Base-by-base conservation (phyloP, 2,797 vertebrate genomes). In the Crax fasciolata region DNA sequence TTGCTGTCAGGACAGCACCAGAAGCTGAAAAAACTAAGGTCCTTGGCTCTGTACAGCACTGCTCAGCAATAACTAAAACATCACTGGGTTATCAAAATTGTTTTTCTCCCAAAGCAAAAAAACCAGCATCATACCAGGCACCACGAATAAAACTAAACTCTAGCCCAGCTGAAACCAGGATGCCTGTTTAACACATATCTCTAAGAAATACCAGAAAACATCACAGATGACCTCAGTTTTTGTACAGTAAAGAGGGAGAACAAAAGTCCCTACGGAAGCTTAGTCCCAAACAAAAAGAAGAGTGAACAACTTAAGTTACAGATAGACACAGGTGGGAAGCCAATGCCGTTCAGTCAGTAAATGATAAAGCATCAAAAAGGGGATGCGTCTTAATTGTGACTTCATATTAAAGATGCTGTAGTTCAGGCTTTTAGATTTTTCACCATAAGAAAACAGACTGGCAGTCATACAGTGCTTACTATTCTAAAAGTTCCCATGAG, bases 401-500 rank as follows among this genome's bases (percentile, higher is more conserved):
- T 93, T 65, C 25, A 24, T 61, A 59, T 49, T 76, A 66, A 7
- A 75, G 43, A 75, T 38, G 13, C 27, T 70, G n/a, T 9, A 66
- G 35, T 19, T 55, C 63, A 48, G 10, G 15, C 5, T 89, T 82
- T 92, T 38, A 58, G 54, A 48, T 86, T 90, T 90, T 76, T 83
- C 66, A 73, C 14, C 62, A 10, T 24, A 58, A 51, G 66, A 94
- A 89, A 91, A 93, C 14, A 81, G 19, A 70, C 52, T 58, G 86
- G 52, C 82, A 92, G 75, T 80, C 71, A 83, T 41, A 18, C n/a
- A 66, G 18, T 46, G 49, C 68, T 73, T 87, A 28, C 41, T 89
- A 51, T 68, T 67, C 63, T 75, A 72, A 87, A 83, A 75, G 71
- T 79, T 79, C 32, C 74, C 71, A 63, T 59, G 86, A 94, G 90